These are phyloP conservation scores for Xestia ashworthii DNA, from an alignment of 2,888 invertebrate species.

Conservation along the genomic window DNA sequence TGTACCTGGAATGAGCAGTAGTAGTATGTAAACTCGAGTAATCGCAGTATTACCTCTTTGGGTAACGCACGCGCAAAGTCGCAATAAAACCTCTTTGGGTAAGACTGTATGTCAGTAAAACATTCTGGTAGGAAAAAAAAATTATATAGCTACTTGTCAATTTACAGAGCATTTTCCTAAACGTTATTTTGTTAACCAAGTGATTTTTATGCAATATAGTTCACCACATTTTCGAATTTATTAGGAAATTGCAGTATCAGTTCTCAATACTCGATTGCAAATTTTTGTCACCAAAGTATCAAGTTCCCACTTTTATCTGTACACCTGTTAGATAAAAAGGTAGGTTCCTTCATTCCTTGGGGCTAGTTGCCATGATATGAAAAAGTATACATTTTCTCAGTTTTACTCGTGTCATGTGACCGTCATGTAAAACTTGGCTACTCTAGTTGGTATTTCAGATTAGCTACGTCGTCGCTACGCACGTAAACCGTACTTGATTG, in stretches of 20 bases:
- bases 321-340: slow-evolving; percentile 11
- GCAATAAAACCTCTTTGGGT: slow-evolving; percentile 33
- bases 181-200: slow-evolving; percentile 16
- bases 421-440: background rate
- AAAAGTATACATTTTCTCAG: background rate
- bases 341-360: background rate
- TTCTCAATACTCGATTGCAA: background rate
- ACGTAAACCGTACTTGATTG: background rate
- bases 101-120: background rate
- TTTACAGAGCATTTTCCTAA: slow-evolving; percentile 2
- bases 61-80: background rate
- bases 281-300: background rate
- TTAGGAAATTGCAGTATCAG: slow-evolving; percentile 22
- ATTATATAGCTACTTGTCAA: background rate
- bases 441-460: too few species aligned
- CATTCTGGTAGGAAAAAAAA: slow-evolving; percentile 4
- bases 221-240: background rate
- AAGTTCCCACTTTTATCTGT: background rate
- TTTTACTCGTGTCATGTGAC: background rate
- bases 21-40: slow-evolving; percentile 33
- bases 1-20: slow-evolving; percentile 65
- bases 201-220: background rate
- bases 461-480: background rate
- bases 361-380: background rate
- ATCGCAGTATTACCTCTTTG: slow-evolving; percentile 39